Percentiles rank a stretch among this genome's conserved stretches.
Conservation (phyloP, 1,140 invertebrate species). For the Pentalonia nigronervosa region DNA sequence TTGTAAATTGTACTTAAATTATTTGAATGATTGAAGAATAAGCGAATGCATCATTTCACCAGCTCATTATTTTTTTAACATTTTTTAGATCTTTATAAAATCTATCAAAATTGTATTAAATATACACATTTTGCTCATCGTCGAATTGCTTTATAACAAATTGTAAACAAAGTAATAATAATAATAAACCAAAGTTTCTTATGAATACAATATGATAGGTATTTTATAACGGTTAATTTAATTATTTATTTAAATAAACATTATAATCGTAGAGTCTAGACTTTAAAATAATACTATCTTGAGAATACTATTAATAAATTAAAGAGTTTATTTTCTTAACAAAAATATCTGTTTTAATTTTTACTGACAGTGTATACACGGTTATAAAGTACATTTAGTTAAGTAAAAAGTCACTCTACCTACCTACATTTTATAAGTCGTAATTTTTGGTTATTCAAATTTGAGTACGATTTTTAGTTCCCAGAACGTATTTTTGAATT, state of each 20-base stretch:
- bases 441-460: neutral
- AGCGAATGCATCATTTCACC: neutral
- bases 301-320: neutral
- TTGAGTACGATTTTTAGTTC: neutral
- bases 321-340: neutral
- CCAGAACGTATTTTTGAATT: no score
- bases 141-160: neutral
- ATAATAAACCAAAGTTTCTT: neutral
- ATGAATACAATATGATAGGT: neutral
- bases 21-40: neutral
- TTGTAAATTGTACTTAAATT: conserved; percentile 9
- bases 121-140: neutral
- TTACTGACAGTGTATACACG: neutral
- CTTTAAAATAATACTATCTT: neutral
- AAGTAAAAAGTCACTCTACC: neutral
- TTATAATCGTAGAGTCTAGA: neutral
- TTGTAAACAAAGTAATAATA: neutral
- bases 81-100: neutral
- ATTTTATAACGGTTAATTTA: neutral
- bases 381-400: neutral
- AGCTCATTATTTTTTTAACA: neutral
- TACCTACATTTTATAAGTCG: neutral
- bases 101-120: neutral
- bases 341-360: neutral
- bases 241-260: neutral